These are phyloP conservation scores for Tangara arthus DNA, from an alignment of 2,797 vertebrate genomes.

Conservation along the genomic window DNA sequence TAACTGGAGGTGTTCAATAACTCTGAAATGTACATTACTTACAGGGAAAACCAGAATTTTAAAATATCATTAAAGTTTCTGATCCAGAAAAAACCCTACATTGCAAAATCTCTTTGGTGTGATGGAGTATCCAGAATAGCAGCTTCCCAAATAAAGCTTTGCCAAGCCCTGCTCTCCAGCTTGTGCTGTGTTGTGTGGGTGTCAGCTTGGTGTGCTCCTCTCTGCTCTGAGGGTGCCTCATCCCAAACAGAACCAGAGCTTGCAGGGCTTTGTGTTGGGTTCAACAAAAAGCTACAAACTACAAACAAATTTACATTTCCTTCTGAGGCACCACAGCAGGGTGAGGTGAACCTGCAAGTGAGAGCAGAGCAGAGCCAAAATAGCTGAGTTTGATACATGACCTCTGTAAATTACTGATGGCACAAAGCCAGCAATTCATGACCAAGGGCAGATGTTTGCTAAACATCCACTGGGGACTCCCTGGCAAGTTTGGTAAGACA, in stretches of 20 bases:
- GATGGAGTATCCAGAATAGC: conserved; percentile 16
- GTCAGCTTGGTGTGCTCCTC: neutral
- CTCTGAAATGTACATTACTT: neutral
- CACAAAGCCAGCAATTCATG: neutral
- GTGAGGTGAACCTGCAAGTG: neutral
- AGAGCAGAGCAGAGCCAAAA: neutral
- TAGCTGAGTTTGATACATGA: neutral
- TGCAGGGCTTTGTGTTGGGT: neutral
- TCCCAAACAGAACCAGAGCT: neutral
- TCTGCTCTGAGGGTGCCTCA: no score
- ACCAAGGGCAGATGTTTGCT: neutral
- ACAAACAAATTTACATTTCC: neutral
- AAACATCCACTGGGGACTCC: neutral
- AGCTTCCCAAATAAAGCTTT: conserved; percentile 20
- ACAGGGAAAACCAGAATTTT: neutral
- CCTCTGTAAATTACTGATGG: neutral
- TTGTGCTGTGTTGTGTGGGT: conserved; percentile 17
- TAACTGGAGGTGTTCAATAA: neutral
- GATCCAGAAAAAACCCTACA: neutral
- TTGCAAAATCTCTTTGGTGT: neutral
- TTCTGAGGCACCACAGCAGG: neutral
- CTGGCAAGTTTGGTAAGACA: neutral
- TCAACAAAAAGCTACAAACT: neutral
- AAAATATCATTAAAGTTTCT: neutral
- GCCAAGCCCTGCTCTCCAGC: neutral